Percentiles rank a stretch among this genome's conserved stretches.
Conservation (phyloP, 2,888 invertebrate species). For the Crematogaster levior region DNA sequence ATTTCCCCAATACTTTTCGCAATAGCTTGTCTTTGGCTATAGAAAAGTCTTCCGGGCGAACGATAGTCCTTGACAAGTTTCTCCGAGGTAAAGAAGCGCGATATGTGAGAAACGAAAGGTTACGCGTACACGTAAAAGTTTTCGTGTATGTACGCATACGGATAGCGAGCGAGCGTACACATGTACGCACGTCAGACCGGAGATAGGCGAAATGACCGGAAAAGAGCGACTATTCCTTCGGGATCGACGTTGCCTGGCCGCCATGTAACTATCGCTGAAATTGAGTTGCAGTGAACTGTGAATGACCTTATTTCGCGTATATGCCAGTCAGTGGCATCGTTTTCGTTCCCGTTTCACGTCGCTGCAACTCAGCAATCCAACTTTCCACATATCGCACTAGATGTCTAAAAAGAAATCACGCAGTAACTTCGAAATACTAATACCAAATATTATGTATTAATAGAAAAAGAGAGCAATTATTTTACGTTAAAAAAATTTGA, state of each 20-base stretch:
- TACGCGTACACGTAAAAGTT: neutral
- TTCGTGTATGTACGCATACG: slow-evolving; percentile 15
- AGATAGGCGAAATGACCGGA: slow-evolving; percentile 62
- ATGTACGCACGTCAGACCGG: slow-evolving; percentile 32
- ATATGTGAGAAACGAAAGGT: neutral
- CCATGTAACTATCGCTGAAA: slow-evolving; percentile 77
- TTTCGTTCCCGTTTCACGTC: slow-evolving; percentile 58
- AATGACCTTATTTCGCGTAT: slow-evolving; percentile 77
- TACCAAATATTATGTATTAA: neutral
- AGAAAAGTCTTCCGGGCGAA: neutral
- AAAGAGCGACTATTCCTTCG: slow-evolving; percentile 64
- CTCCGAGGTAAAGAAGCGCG: slow-evolving; percentile 5
- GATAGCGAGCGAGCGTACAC: slow-evolving; percentile 30
- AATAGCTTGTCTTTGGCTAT: neutral
- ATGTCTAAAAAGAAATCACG: neutral
- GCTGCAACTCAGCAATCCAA: slow-evolving; percentile 33
- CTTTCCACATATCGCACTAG: slow-evolving; percentile 44
- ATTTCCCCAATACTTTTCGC: neutral
- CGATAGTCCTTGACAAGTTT: slow-evolving; percentile 29
- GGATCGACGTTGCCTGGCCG: slow-evolving; percentile 64
- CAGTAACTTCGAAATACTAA: neutral
- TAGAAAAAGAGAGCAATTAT: neutral
- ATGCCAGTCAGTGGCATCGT: slow-evolving; percentile 56
- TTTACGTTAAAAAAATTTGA: neutral
- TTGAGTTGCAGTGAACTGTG: slow-evolving; percentile 78